Base-by-base conservation (phyloP, 1,140 invertebrate species). In the Drosophila ironensis region DNA sequence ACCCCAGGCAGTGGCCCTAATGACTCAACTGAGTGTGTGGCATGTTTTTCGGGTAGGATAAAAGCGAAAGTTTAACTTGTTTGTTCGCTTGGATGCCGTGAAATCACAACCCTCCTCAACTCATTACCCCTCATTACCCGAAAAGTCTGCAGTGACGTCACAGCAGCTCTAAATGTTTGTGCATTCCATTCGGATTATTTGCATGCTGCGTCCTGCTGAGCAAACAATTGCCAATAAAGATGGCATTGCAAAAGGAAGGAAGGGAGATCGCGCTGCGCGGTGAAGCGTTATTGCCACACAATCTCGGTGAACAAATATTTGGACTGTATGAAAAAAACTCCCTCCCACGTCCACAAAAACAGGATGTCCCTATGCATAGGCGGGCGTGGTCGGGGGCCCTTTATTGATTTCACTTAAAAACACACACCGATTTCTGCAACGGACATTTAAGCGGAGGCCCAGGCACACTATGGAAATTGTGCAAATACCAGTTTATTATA, bases 281-380 rank as follows among this genome's bases (percentile, higher is more conserved):
- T 50, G 48, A 46, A 67, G 33, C 48, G 46, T 70, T 70, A 70
- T 72, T 71, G 56, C 72, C 70, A 82, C 61, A 77, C 77, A 82
- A 82, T 84, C 56, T 70, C 72, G 45, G 16, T 69, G 57, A 20
- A 57, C 73, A 77, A 82, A 82, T 77, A 84, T 82, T 82, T 77
- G 57, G 27, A 46, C 30, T 70, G 63, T 20, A 74, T 54, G 61
- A 69, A 75, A 70, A 75, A 74, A 33, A 12, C 25, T 9, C 28
- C 1, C 33, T 64, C 24, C 20, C 45, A 40, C 60, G 54, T 37
- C 16, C 16, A 54, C 44, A 56, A 46, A 42, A 45, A 47, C 25
- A 50, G 22, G 46, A 11, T 51, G 12, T 20, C 33, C 40, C 24
- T 8, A 16, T 9, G 0, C 12, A 37, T 33, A 57, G 28, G 20